phyloP scores from a whole-genome alignment of 2,113 vertebrate species.

The Microcebus lehilahytsara region DNA sequence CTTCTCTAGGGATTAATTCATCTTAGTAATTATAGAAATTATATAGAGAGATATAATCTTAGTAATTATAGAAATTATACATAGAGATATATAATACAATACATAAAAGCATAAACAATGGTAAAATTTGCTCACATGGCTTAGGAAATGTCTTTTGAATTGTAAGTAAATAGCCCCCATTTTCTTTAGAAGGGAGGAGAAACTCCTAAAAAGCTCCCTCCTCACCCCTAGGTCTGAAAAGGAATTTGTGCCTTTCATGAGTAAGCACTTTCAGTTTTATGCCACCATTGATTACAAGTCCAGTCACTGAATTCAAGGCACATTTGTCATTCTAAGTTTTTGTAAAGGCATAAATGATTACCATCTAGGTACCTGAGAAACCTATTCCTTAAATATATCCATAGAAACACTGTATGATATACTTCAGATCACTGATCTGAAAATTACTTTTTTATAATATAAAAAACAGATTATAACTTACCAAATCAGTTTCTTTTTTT shows the following conservation, averaged over 20 bases:
- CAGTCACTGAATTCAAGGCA: neutral
- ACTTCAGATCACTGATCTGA: neutral
- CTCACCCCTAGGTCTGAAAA: neutral
- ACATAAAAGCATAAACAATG: neutral
- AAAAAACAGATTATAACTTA: constrained; percentile 83
- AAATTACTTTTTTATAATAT: neutral
- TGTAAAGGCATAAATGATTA: constrained; percentile 19
- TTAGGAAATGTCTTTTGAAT: neutral
- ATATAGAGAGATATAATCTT: neutral
- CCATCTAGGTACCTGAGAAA: neutral
- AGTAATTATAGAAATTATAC: no score
- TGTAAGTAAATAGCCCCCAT: neutral
- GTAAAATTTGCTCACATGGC: neutral
- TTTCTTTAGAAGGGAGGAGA: neutral
- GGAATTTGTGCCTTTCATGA: neutral
- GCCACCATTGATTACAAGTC: neutral
- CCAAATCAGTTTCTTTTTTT: constrained; percentile 96
- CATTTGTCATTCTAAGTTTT: neutral
- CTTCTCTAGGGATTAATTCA: neutral
- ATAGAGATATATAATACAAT: neutral
- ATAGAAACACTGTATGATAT: constrained; percentile 4
- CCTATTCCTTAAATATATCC: constrained; percentile 26
- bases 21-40: neutral
- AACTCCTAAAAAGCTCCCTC: neutral
- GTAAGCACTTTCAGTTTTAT: constrained; percentile 26